Evolutionary conservation across 2,113 vertebrate species (phyloP), one percentile per base, ranked within the genome.

Genomic region (Hepsetus odoe): DNA sequence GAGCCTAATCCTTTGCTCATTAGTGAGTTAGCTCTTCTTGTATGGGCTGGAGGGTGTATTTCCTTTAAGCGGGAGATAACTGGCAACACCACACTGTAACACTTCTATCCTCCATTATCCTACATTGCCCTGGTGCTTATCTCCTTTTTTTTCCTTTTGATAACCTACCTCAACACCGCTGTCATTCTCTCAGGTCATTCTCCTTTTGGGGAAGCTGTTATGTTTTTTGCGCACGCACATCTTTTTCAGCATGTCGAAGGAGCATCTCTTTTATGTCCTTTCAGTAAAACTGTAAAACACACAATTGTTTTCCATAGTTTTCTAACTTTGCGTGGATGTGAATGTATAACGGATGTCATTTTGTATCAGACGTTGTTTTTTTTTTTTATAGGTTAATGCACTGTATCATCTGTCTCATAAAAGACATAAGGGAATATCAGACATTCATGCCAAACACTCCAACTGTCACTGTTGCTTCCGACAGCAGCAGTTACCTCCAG

Each of bases 81-180:
- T 61, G 59, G 56, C 38, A 64, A 68, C 77, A 72, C 46, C 44
- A 65, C 44, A 35, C 30, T 66, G 24, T 30, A 10, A 32, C 61
- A n/a, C 53, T 59, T 66, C 26, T 56, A 55, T 71, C 66, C 72
- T 74, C 20, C 49, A 24, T 20, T 74, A 22, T 66, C 32, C 49
- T 68, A 85, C 83, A 85, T 56, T 69, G 40, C 80, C 83, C 55
- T 82, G 82, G 85, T 88, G 85, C 85, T 84, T 87, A 51, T 81
- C 78, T 77, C 74, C 64, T 16, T 62, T 56, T 76, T n/a, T 14
- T 33, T 46, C 32, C 20, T 40, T 70, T 22, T 44, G n/a, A 84
- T 86, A 81, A 88, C 86, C 91, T 93, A 93, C 91, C 92, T 94
- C 92, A 90, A 81, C 80, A 44, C 82, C 69, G 85, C 66, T 82